phyloP scores from a whole-genome alignment of 2,113 vertebrate species.

The Candoia aspera region DNA sequence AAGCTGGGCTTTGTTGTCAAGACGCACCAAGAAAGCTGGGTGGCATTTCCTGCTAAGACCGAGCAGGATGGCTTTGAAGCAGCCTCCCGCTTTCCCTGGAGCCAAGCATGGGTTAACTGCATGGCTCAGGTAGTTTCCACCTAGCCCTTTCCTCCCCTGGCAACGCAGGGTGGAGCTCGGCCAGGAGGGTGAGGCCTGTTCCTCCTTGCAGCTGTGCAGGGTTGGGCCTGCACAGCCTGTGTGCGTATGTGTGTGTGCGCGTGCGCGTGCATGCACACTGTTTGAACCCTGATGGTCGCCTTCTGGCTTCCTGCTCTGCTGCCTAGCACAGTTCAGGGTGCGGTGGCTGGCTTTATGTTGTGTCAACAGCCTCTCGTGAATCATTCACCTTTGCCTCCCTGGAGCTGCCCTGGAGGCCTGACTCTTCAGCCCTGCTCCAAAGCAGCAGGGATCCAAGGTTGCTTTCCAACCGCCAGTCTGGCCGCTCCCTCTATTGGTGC shows the following conservation, averaged over 20 bases:
- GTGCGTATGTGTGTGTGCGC: background rate
- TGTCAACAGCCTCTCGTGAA: constrained; percentile 19
- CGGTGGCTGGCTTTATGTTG: background rate
- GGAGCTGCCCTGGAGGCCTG: background rate
- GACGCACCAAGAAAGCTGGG: background rate
- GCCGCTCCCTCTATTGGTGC: background rate
- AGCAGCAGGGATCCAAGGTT: background rate
- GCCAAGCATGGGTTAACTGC: background rate
- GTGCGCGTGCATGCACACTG: background rate
- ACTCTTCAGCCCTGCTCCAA: background rate
- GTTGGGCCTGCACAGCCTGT: background rate
- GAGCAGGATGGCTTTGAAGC: no score
- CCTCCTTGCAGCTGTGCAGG: background rate
- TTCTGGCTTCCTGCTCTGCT: background rate
- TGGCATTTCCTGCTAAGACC: background rate
- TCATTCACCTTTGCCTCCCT: background rate
- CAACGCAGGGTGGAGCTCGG: fast-evolving
- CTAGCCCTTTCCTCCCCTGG: background rate
- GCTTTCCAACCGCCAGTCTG: background rate
- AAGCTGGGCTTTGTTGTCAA: background rate
- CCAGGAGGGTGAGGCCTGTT: background rate
- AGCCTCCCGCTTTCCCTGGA: background rate
- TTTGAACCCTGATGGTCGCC: background rate
- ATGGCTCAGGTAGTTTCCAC: no score
- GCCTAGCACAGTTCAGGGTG: background rate